phyloP scores from a whole-genome alignment of 2,113 vertebrate species.

The Athene noctua region DNA sequence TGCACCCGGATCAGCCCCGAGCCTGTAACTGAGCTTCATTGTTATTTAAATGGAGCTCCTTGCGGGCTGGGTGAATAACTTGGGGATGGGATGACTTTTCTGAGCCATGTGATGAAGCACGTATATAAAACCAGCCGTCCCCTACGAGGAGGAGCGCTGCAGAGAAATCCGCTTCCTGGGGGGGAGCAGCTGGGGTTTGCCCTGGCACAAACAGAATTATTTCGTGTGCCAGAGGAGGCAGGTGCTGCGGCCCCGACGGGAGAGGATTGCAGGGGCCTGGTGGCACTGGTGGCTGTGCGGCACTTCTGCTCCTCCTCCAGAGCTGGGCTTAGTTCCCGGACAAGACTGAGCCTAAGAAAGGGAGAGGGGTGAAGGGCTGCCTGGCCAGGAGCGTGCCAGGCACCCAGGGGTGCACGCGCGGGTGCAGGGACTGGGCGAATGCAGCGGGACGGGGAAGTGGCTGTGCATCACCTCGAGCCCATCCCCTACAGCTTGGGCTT shows the following conservation, averaged over 20 bases:
- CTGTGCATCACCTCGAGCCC: accelerated
- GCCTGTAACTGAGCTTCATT: conserved; percentile 1
- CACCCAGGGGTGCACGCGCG: accelerated
- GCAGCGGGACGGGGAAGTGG: neutral
- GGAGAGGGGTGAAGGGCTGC: neutral
- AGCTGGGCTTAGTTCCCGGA: neutral
- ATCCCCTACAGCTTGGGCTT: accelerated
- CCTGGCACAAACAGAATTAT: neutral
- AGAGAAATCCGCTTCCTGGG: neutral
- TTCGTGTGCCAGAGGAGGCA: neutral
- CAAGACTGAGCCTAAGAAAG: neutral
- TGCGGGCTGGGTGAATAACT: neutral
- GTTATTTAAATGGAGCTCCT: conserved; percentile 17
- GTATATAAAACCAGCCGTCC: neutral
- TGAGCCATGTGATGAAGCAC: neutral
- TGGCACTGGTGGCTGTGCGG: neutral
- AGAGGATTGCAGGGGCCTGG: neutral
- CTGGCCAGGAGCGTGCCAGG: too few relatives aligned
- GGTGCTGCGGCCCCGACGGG: neutral
- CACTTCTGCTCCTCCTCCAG: neutral
- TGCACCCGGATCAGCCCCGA: neutral
- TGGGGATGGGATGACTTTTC: neutral
- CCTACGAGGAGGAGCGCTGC: neutral
- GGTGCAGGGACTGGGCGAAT: neutral
- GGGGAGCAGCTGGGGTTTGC: neutral